Base-by-base conservation (phyloP, 2,113 vertebrate genomes). In the Seriola quinqueradiata region DNA sequence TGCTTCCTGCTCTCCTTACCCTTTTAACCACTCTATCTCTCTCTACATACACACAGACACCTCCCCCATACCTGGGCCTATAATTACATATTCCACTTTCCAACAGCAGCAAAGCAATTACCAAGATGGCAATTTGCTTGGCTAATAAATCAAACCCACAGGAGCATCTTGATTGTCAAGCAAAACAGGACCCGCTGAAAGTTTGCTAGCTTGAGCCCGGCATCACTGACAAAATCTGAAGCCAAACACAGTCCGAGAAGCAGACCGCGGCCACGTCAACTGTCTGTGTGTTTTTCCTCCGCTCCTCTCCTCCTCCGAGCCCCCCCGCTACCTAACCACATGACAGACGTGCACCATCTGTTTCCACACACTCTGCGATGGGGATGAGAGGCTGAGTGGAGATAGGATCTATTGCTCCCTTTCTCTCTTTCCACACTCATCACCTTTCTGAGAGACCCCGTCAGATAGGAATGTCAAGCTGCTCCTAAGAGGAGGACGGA, bases 331-430 rank as follows among this genome's bases (percentile, higher is more conserved):
- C 87, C 87, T 82, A 81, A 85, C 89, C 91, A 87, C 84, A 89
- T 87, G 92, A 92, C 89, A 87, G 92, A 91, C 88, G 60, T 66
- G 78, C 70, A 71, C 92, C 92, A 92, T 94, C 91, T 94, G 93
- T 71, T 89, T 75, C 54, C 73, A 75, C 77, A 75, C 79, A 46
- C 77, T 81, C 73, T 38, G 75, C 36, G 42, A 66, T 55, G 81
- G 60, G 75, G 81, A 81, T 83, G 82, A 82, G 82, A 86, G 88
- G 70, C 75, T 86, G 83, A 89, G 82, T 76, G 77, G 76, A 84
- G 89, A 92, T 88, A 85, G 77, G 75, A 90, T 89, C 86, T 87
- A 87, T 87, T 23, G 78, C 86, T 77, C 76, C 72, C 82, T 66
- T 81, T 70, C 77, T 89, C 16, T 77, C 66, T 67, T 81, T 79